Base-by-base conservation (phyloP, 2,888 invertebrate genomes). In the Halocaridina rubra region DNA sequence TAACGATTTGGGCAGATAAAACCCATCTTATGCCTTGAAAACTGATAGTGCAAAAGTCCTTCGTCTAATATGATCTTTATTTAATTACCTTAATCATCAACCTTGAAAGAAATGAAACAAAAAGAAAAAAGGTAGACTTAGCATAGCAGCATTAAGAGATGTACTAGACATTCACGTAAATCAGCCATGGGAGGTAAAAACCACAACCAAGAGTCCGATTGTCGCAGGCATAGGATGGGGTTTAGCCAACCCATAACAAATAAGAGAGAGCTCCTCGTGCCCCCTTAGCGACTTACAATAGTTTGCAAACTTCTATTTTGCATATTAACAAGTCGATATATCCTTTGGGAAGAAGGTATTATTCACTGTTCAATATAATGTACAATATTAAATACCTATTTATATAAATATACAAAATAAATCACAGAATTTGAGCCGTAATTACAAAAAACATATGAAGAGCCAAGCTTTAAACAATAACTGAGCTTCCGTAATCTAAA, bases 351-450 rank as follows among this genome's bases (percentile, higher is more conserved):
- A 74, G 59, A 78, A 77, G 69, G 72, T 69, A 76, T 75, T 81
- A 78, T 82, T 84, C 77, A 78, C 81, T 85, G 85, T 80, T 85
- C 80, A 64, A n/a, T 75, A 71, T 86, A 57, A 81, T 86, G 86
- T 86, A 86, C 86, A 86, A 64, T 59, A 78, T 67, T 72, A 75
- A 75, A 71, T 75, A 59, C 71, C 77, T 86, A 86, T 86, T 81
- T 86, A 86, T 86, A 86, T 86, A 86, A 86, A 86, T 86, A 86
- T 86, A 86, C 86, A 86, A 86, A 86, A 85, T 78, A 85, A 86
- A 86, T 86, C 86, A 86, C 86, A 86, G 86, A 81, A 86, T 81
- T 86, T 86, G 86, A 86, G 86, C 86, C 81, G 79, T 81, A 86
- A 81, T 86, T 79, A 84, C 84, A 85, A 78, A 81, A 84, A 85